These are phyloP conservation scores for Stylophora pistillata DNA, from an alignment of 64 coral and sea anemone species.

Conservation along the genomic window DNA sequence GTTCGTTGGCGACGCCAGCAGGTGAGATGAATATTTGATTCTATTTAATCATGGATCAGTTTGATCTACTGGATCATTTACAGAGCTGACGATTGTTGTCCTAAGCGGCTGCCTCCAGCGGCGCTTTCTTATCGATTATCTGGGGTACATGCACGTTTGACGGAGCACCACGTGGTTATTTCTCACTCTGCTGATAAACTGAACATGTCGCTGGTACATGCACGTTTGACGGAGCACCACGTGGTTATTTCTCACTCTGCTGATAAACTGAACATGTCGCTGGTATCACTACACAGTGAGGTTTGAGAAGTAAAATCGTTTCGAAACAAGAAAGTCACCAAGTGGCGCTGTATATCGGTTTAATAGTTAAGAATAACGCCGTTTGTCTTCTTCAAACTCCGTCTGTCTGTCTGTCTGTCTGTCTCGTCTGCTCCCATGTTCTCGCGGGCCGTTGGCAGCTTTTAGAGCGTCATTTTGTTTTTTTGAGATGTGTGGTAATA, in stretches of 20 bases:
- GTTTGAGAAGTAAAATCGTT: not conserved
- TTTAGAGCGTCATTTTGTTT: not conserved
- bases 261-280: not conserved
- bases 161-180: not conserved
- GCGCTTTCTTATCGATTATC: not conserved
- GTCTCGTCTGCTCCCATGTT: not conserved
- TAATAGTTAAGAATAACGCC: no score
- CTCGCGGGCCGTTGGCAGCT: not conserved
- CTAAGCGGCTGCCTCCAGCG: not conserved
- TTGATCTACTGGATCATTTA: not conserved
- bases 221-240: not conserved
- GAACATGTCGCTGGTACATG: not conserved
- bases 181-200: not conserved
- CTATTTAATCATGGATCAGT: not conserved
- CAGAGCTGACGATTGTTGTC: not conserved
- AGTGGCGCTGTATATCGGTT: not conserved
- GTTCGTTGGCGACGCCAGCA: not conserved
- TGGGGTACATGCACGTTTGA: not conserved
- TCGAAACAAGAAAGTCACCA: not conserved
- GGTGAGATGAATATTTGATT: not conserved
- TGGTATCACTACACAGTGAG: not conserved
- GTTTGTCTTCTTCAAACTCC: no score
- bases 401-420: no score
- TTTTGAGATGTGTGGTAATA: not conserved
- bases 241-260: not conserved